These are phyloP conservation scores for Suillia variegata DNA, from an alignment of 2,888 invertebrate species.

Conservation along the genomic window DNA sequence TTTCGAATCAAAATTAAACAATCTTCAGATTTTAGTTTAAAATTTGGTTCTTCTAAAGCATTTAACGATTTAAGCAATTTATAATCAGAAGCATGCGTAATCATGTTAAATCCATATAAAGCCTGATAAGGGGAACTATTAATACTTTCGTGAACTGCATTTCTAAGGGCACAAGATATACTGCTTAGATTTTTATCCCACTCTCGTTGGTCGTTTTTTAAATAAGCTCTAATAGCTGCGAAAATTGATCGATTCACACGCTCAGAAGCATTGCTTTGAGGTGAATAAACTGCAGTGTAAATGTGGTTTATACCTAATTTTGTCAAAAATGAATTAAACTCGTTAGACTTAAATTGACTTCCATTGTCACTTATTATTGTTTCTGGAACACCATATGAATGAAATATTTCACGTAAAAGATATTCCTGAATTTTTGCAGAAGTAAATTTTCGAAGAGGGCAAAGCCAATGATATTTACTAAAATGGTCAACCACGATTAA, in stretches of 20 bases:
- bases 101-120: neutral
- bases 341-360: no score
- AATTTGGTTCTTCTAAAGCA: neutral
- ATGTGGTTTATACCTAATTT: neutral
- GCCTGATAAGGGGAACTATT: neutral
- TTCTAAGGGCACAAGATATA: neutral
- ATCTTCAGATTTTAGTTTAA: neutral
- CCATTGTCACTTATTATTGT: no score
- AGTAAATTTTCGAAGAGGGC: neutral
- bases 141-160: neutral
- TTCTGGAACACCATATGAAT: no score
- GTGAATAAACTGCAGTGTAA: neutral
- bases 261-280: neutral
- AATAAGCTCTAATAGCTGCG: neutral
- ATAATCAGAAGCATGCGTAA: neutral
- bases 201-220: neutral
- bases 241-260: neutral
- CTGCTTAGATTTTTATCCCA: neutral
- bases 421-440: neutral
- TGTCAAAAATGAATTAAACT: neutral
- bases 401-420: neutral
- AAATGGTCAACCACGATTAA: conserved; percentile 8
- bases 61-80: neutral
- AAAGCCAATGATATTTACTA: neutral
- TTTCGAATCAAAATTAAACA: neutral